Evolutionary conservation across 37 sponge, comb jelly and placozoan species (phyloP).

Genomic region (Aphrocallistes beatrix): DNA sequence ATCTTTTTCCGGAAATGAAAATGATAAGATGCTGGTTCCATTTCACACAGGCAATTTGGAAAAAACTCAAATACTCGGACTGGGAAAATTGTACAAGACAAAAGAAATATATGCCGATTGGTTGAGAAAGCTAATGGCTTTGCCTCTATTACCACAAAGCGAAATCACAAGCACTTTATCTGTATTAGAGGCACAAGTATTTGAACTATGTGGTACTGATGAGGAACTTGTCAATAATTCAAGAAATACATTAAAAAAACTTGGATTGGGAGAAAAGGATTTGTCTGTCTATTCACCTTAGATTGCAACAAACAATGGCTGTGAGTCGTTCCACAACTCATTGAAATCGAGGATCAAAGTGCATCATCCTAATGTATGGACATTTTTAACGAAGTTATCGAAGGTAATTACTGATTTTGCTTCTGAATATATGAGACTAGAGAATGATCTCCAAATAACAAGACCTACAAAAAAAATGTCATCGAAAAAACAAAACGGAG

Average conservation of each 20-base stretch:
- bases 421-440: neutral
- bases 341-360: neutral
- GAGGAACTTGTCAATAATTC: neutral
- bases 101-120: too few species aligned
- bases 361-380: neutral
- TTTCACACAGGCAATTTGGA: neutral
- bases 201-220: neutral
- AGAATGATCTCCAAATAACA: neutral
- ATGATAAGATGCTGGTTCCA: neutral
- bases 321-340: neutral
- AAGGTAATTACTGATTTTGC: neutral
- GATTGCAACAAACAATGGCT: neutral
- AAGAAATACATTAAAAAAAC: neutral
- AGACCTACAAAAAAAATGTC: neutral
- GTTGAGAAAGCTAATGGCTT: too few species aligned
- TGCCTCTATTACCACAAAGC: neutral
- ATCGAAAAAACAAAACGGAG: neutral
- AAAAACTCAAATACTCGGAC: too few species aligned
- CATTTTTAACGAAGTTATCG: neutral
- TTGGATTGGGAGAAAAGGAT: neutral
- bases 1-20: neutral
- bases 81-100: too few species aligned
- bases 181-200: neutral
- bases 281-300: neutral
- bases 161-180: neutral